Percentiles rank a stretch among this genome's conserved stretches.
Conservation (phyloP, 2,888 invertebrate species). For the Parnassius apollo region DNA sequence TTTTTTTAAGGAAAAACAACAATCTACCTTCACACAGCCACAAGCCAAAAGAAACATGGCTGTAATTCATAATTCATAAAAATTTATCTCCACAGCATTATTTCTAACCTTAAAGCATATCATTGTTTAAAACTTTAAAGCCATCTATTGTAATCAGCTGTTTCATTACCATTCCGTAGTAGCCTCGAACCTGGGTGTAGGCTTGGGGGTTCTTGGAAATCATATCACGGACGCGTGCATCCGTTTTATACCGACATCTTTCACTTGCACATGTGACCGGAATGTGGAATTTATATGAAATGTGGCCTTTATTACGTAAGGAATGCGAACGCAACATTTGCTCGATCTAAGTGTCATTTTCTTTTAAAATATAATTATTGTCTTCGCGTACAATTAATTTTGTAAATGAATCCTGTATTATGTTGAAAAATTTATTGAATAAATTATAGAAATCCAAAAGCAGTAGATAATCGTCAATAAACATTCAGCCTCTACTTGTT, state of each 20-base stretch:
- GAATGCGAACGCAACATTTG: constrained; percentile 55
- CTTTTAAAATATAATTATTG: constrained; percentile 57
- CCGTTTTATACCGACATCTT: constrained; percentile 74
- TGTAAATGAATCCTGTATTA: background rate
- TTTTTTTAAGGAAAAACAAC: constrained; percentile 1
- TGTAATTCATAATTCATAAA: no score
- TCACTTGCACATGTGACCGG: constrained; percentile 62
- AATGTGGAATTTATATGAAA: constrained; percentile 64
- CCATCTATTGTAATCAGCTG: constrained; percentile 20
- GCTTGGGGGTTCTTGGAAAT: constrained; percentile 29
- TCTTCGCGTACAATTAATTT: constrained; percentile 17
- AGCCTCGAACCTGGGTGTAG: constrained; percentile 18
- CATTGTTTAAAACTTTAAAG: constrained; percentile 8
- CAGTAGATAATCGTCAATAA: no score
- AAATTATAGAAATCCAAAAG: no score
- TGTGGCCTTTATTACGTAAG: constrained; percentile 68
- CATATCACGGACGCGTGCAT: constrained; percentile 53
- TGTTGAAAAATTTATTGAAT: background rate
- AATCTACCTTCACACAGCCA: constrained; percentile 1
- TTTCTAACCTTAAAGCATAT: no score
- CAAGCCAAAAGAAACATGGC: no score
- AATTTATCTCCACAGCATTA: no score
- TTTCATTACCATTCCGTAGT: constrained; percentile 23
- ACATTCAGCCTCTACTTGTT: no score
- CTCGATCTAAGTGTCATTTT: constrained; percentile 56